Base-by-base conservation (phyloP, 1,140 invertebrate species). In the Diabrotica virgifera region DNA sequence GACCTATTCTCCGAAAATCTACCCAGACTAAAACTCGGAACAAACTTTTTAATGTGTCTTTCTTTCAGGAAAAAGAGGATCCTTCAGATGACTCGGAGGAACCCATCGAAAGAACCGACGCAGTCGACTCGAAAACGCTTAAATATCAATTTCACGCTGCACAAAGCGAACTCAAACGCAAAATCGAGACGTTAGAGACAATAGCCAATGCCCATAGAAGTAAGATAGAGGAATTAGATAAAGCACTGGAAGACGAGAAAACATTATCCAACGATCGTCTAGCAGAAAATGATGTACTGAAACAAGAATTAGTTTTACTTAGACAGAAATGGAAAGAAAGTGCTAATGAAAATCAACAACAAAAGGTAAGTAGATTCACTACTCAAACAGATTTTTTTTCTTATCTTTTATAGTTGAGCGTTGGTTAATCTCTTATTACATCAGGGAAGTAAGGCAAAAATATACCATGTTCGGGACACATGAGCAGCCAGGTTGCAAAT, bases 271-370 rank as follows among this genome's bases (percentile, higher is more conserved):
- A 58, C 0, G 11, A 67, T 14, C 55, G 70, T 58, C 54, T 57
- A 8, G 62, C 79, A 13, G 81, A 78, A 50, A 78, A 84, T 46
- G 77, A 78, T 6, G 72, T 78, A 24, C 71, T 83, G 5, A 78
- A 78, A 38, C 79, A 83, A 52, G 76, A 83, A 58, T 64, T 85
- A n/a, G 66, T 77, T 24, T 58, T 72, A 14, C 75, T 79, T 37
- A 79, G 82, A 60, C 67, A 72, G 54, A 70, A 67, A 55, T 73
- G 81, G 62, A 78, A 83, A 10, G 80, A 83, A 56, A 69, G 78
- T 14, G 77, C 78, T 68, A 81, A 80, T 59, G 79, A 83, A 66
- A 73, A 74, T 56, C 74, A 77, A 59, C 75, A 78, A 50, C 76
- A 79, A 60, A 76, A 77, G 59, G 80, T 81, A 51, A 64, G 56